phyloP scores from a whole-genome alignment of 2,113 vertebrate genomes.

The Nothobranchius furzeri region DNA sequence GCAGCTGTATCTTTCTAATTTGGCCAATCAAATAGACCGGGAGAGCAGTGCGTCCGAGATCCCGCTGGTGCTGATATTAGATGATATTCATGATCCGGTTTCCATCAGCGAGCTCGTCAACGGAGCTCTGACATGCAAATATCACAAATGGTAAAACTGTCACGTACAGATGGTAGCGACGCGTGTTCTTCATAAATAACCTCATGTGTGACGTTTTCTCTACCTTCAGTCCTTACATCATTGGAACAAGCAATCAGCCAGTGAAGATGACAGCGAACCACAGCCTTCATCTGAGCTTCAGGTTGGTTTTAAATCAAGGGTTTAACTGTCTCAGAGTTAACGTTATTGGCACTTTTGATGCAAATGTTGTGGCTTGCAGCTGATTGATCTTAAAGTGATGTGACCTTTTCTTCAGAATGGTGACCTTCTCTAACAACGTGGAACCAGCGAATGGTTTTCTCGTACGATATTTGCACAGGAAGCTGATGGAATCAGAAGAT shows the following conservation, averaged over 20 bases:
- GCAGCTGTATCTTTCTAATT: conserved; percentile 94
- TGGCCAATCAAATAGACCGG: conserved; percentile 95
- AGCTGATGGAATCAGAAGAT: conserved; percentile 93
- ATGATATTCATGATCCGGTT: conserved; percentile 89
- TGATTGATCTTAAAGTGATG: accelerated
- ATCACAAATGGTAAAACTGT: conserved; percentile 94
- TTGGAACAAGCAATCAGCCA: conserved; percentile 97
- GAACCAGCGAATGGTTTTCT: conserved; percentile 97
- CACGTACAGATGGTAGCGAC: neutral
- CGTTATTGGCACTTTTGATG: no score
- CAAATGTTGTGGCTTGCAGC: neutral
- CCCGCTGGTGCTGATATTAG: conserved; percentile 91
- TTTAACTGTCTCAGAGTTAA: no score
- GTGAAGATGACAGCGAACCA: conserved; percentile 97
- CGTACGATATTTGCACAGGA: conserved; percentile 93
- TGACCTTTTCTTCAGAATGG: conserved; percentile 81
- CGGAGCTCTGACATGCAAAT: conserved; percentile 97
- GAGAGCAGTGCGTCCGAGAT: conserved; percentile 86
- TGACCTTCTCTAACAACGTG: conserved; percentile 98
- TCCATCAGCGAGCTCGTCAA: conserved; percentile 97
- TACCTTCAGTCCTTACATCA: conserved; percentile 89
- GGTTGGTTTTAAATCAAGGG: conserved; percentile 72
- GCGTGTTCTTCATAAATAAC: neutral
- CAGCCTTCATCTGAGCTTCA: conserved; percentile 95
- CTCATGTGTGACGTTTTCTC: conserved; percentile 2